Percentiles rank a stretch among this genome's conserved stretches.
Conservation (phyloP, 2,888 invertebrate genomes). For the Dryococelus australis region DNA sequence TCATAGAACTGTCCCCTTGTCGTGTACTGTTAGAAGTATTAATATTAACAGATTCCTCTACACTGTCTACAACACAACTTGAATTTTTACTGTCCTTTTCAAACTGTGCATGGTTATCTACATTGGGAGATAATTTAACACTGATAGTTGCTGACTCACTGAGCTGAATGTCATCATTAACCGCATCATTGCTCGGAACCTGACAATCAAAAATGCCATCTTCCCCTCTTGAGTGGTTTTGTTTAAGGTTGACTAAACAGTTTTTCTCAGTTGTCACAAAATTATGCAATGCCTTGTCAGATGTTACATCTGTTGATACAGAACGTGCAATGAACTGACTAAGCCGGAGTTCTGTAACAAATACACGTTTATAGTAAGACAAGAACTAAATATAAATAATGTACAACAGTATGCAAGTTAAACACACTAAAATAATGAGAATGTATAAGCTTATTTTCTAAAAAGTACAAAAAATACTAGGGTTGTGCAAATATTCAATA, state of each 20-base stretch:
- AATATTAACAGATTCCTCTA: not conserved
- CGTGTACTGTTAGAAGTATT: not conserved
- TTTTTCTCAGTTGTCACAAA: not conserved
- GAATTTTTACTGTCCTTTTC: not conserved
- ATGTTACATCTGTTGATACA: not conserved
- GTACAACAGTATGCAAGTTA: too few species aligned
- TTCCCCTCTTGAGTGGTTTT: not conserved
- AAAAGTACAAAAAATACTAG: too few species aligned
- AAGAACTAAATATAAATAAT: too few species aligned
- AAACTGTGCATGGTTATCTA: not conserved
- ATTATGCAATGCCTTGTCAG: not conserved
- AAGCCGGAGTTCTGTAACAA: conserved; percentile 2
- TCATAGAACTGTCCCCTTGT: not conserved
- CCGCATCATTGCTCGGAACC: not conserved
- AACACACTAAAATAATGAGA: too few species aligned
- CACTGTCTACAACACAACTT: not conserved
- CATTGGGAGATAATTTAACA: not conserved
- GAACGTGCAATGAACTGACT: not conserved
- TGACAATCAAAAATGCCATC: not conserved
- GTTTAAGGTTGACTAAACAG: not conserved
- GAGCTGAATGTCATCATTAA: not conserved
- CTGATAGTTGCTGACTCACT: not conserved
- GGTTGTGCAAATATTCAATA: too few species aligned
- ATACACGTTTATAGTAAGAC: not conserved
- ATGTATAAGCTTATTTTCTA: too few species aligned